Base-by-base conservation (phyloP, 2,888 invertebrate genomes). In the Laothoe populi region DNA sequence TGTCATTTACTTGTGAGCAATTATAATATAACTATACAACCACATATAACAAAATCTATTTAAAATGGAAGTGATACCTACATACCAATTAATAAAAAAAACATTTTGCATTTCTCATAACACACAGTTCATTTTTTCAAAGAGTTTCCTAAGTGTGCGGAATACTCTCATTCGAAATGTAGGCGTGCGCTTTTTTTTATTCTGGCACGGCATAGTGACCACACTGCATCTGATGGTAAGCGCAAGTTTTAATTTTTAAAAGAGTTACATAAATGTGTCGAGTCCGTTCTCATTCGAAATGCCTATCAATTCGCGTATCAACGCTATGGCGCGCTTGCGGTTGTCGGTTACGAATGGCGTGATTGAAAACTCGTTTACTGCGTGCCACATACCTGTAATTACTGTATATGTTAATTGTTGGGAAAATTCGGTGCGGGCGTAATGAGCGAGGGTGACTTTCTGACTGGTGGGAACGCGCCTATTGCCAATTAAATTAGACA, bases 401-500 rank as follows among this genome's bases (percentile, higher is more conserved):
- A 85, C 73, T 60, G 74, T 72, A 70, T 68, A 70, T 82, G 84
- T 86, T 90, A 90, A 88, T 90, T 87, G 89, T 82, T 87, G 87
- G 88, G 87, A 89, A 87, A 84, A 85, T 83, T 87, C 69, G 81
- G 81, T 77, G 70, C 73, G 73, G 73, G 64, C 72, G 73, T 82
- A 84, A 85, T 76, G 74, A 81, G 74, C 77, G 87, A 85, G 90
- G 91, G 89, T 87, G 88, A 84, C 86, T 86, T 86, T 84, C 79
- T 83, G 85, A 81, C 86, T 83, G 83, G 88, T 91, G 92, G 90
- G 92, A 92, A 91, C 88, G 75, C 82, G 80, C 92, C 81, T 79
- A 86, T 89, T 90, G 92, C 90, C 90, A 91, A 92, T 92, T 90
- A 90, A 86, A 87, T 87, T 87, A 88, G 89, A 90, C 88, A 88